Percentiles rank a stretch among this genome's conserved stretches.
These are phyloP conservation scores for Branchipolynoe longqiensis DNA, from an alignment of 2,888 invertebrate species.

Conservation along the genomic window DNA sequence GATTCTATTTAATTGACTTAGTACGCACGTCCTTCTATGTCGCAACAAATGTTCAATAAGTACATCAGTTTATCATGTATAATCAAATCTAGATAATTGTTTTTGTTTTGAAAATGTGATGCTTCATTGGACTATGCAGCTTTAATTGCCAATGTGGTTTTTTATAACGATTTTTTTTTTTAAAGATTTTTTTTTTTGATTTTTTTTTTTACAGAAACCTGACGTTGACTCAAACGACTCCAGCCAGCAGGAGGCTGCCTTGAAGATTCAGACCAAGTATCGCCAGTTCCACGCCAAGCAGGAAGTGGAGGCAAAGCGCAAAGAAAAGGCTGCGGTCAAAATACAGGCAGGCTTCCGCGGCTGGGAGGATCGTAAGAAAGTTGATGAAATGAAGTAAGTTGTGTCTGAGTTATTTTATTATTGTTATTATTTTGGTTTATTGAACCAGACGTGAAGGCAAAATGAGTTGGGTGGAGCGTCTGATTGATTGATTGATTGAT, in stretches of 20 bases:
- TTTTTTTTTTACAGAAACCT: conserved; percentile 71
- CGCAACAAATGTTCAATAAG: too few species aligned
- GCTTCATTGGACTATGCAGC: too few species aligned
- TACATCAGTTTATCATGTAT: too few species aligned
- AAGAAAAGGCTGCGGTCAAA: conserved; percentile 74
- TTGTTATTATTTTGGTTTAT: background rate
- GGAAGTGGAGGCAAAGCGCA: conserved; percentile 72
- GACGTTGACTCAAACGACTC: conserved; percentile 76
- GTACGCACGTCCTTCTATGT: too few species aligned
- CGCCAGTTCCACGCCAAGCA: conserved; percentile 78
- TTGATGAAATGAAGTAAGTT: conserved; percentile 66
- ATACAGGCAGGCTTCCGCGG: conserved; percentile 75
- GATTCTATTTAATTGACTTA: too few species aligned
- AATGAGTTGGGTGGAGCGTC: too few species aligned
- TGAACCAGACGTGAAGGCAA: background rate
- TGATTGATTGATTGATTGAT: too few species aligned
- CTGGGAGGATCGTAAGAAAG: conserved; percentile 67
- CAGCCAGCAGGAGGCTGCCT: conserved; percentile 79
- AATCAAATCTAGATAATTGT: too few species aligned
- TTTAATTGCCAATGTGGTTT: too few species aligned
- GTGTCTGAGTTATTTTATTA: background rate
- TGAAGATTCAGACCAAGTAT: conserved; percentile 79
- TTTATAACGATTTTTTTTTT: background rate
- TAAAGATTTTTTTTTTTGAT: background rate
- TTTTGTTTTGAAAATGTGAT: too few species aligned